Conservation (phyloP, 2,888 invertebrate species). For the Eupithecia dodoneata region DNA sequence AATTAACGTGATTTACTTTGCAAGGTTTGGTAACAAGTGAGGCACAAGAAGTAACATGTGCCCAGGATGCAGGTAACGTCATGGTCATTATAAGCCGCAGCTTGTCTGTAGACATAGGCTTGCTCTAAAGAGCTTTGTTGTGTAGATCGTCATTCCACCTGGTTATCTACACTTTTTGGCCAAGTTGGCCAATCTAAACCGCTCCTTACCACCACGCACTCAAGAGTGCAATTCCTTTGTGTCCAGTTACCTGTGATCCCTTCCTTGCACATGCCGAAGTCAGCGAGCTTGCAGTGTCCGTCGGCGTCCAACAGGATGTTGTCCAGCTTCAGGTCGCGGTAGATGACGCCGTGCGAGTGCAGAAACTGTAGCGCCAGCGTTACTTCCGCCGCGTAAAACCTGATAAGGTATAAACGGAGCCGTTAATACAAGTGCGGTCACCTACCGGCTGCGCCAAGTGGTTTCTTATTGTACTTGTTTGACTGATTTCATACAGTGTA, state of each 20-base stretch:
- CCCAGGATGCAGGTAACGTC: too few species aligned
- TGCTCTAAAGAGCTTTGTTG: too few species aligned
- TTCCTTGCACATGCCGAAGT: constrained; percentile 99
- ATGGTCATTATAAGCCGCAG: too few species aligned
- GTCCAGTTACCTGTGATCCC: constrained; percentile 64
- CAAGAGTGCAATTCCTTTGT: too few species aligned
- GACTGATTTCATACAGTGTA: background rate
- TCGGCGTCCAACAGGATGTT: constrained; percentile 98
- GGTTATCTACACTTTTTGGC: background rate
- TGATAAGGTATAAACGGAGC: constrained; percentile 37
- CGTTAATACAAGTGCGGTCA: background rate
- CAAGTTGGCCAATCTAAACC: too few species aligned
- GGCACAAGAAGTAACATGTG: too few species aligned
- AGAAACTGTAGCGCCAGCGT: constrained; percentile 98
- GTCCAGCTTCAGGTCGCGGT: constrained; percentile 99
- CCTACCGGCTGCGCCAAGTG: background rate
- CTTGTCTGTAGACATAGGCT: too few species aligned
- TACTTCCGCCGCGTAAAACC: constrained; percentile 98
- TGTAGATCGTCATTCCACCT: too few species aligned
- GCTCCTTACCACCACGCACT: too few species aligned
- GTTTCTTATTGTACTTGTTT: background rate
- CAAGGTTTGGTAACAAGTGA: too few species aligned
- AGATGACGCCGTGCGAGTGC: constrained; percentile 98
- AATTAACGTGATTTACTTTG: too few species aligned
- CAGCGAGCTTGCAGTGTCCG: constrained; percentile 96